Conservation (phyloP, 2,888 invertebrate species). For the Hedychridium roseum region DNA sequence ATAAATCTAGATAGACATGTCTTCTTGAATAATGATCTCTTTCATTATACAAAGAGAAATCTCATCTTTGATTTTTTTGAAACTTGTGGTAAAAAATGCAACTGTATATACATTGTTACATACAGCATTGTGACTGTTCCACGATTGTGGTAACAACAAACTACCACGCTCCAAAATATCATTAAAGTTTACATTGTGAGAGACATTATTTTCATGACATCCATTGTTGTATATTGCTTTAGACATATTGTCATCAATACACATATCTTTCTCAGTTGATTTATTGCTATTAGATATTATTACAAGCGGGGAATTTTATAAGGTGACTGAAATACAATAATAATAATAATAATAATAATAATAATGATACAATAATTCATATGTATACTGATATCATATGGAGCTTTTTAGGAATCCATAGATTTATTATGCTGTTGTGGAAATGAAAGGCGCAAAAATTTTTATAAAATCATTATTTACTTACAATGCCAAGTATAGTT, state of each 20-base stretch:
- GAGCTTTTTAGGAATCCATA: background rate
- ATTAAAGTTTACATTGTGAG: background rate
- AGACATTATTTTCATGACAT: background rate
- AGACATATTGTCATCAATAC: background rate
- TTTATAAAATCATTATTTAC: background rate
- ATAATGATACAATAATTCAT: background rate
- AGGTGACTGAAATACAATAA: background rate
- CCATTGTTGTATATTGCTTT: background rate
- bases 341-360: background rate
- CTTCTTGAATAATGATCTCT: conserved; percentile 8
- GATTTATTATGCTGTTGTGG: background rate
- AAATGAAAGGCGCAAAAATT: background rate
- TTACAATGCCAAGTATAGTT: background rate
- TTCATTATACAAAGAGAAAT: conserved; percentile 1
- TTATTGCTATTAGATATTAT: background rate
- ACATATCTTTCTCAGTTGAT: background rate
- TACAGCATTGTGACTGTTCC: conserved; percentile 5
- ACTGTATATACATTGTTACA: background rate
- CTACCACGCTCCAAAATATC: background rate
- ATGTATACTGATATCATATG: background rate
- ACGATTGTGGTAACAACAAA: conserved; percentile 3
- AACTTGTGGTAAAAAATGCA: background rate
- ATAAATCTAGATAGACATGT: conserved; percentile 9
- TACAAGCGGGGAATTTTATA: background rate
- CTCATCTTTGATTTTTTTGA: background rate